Percentiles rank a stretch among this genome's conserved stretches.
These are phyloP conservation scores for Stenodera caucasica DNA, from an alignment of 2,888 invertebrate genomes.

Conservation along the genomic window DNA sequence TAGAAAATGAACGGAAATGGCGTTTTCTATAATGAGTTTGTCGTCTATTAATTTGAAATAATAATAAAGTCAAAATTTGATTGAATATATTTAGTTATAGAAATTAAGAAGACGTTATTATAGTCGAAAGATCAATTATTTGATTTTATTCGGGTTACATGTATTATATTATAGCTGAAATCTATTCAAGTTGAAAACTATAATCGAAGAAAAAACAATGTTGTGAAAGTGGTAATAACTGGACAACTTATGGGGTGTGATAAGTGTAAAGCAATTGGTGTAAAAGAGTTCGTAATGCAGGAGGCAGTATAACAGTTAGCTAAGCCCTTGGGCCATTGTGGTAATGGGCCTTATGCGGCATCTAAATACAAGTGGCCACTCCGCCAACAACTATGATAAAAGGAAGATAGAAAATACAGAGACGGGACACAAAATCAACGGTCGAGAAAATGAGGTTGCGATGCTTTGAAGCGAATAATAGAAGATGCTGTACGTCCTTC, in stretches of 20 bases:
- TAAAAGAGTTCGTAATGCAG: constrained; percentile 42
- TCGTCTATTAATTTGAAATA: not conserved
- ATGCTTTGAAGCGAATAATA: constrained; percentile 58
- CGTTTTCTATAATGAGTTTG: not conserved
- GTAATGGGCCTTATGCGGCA: constrained; percentile 41
- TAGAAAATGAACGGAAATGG: constrained; percentile 8
- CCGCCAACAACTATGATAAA: constrained; percentile 39
- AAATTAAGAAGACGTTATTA: not conserved
- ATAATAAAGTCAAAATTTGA: not conserved
- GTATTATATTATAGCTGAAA: no score
- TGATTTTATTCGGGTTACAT: no score
- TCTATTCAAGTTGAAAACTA: not conserved
- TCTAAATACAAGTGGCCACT: constrained; percentile 44
- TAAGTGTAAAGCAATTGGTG: constrained; percentile 40
- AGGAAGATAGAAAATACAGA: constrained; percentile 44
- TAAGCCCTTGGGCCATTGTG: constrained; percentile 36
- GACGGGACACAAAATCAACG: constrained; percentile 58
- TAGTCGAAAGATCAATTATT: no score
- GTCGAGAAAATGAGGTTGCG: constrained; percentile 63
- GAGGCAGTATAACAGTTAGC: constrained; percentile 43
- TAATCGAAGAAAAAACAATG: constrained; percentile 8
- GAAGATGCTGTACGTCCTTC: constrained; percentile 51
- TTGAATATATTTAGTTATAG: not conserved
- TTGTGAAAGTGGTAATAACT: constrained; percentile 18
- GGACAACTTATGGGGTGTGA: constrained; percentile 33